Evolutionary conservation across 2,888 invertebrate species (phyloP).

Genomic region (Rhagophthalmus giganteus): DNA sequence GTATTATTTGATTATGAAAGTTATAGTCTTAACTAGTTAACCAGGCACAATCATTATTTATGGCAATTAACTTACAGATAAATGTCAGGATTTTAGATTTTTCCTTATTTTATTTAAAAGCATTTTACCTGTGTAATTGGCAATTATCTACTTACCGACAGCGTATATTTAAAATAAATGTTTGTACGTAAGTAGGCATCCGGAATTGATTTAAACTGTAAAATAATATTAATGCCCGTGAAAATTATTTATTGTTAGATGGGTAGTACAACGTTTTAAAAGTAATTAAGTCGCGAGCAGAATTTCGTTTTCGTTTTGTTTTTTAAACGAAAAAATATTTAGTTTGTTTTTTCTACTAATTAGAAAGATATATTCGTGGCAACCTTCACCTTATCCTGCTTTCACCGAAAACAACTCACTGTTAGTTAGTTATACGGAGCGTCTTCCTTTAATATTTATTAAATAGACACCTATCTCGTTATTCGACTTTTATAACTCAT

Average conservation of each 20-base stretch:
- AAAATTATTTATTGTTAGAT: too few species aligned
- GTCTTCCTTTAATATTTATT: too few species aligned
- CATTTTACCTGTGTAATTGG: background rate
- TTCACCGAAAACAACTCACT: background rate
- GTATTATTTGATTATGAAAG: background rate
- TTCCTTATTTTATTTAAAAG: background rate
- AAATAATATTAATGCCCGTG: too few species aligned
- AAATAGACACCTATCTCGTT: too few species aligned
- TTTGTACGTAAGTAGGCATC: background rate
- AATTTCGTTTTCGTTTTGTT: too few species aligned
- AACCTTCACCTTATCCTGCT: background rate
- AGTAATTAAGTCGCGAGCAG: too few species aligned
- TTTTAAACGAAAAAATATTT: too few species aligned
- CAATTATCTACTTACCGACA: too few species aligned
- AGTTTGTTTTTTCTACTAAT: background rate
- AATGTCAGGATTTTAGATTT: background rate
- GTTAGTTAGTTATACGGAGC: too few species aligned
- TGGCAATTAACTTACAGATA: background rate
- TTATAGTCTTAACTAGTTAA: background rate
- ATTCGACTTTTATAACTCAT: too few species aligned
- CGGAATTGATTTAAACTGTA: too few species aligned
- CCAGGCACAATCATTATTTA: background rate
- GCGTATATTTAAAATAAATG: background rate
- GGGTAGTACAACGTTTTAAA: too few species aligned
- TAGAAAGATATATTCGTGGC: background rate